Evolutionary conservation across 1,140 invertebrate species (phyloP).

Genomic region (Zaprionus ghesquierei): DNA sequence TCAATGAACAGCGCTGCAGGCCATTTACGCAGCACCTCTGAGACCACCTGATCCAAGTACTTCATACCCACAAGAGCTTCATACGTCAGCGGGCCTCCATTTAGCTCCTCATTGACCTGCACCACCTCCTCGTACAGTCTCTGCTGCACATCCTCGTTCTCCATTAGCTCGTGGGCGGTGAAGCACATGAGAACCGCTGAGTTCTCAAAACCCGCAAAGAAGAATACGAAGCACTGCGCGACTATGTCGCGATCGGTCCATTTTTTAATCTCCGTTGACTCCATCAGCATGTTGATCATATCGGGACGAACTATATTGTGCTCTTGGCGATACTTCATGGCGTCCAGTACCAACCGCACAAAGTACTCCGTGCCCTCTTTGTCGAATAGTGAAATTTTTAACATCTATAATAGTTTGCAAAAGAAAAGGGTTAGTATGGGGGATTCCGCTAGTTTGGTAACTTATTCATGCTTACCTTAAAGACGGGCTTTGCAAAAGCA

Average conservation of each 20-base stretch:
- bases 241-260: conserved; percentile 86
- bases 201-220: conserved; percentile 87
- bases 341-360: conserved; percentile 80
- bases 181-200: conserved; percentile 84
- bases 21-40: conserved; percentile 85
- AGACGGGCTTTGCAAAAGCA: conserved; percentile 12
- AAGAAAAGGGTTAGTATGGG: too few relatives aligned
- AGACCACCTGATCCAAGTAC: conserved; percentile 83
- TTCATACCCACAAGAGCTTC: conserved; percentile 83
- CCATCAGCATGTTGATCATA: conserved; percentile 84
- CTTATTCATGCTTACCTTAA: conserved; percentile 31
- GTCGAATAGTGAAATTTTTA: conserved; percentile 63
- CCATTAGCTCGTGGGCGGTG: conserved; percentile 84
- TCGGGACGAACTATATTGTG: conserved; percentile 83
- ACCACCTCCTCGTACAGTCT: conserved; percentile 85
- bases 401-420: conserved; percentile 28
- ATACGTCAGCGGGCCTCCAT: conserved; percentile 76
- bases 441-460: too few relatives aligned
- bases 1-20: conserved; percentile 83
- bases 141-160: conserved; percentile 85
- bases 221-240: conserved; percentile 85
- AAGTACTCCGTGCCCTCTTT: conserved; percentile 61
- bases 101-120: conserved; percentile 51
- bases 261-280: conserved; percentile 59
- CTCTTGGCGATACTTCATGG: conserved; percentile 83